Percentiles rank a stretch among this genome's conserved stretches.
These are phyloP conservation scores for Drosophila baimaii DNA, from an alignment of 1,140 invertebrate genomes.

Conservation along the genomic window DNA sequence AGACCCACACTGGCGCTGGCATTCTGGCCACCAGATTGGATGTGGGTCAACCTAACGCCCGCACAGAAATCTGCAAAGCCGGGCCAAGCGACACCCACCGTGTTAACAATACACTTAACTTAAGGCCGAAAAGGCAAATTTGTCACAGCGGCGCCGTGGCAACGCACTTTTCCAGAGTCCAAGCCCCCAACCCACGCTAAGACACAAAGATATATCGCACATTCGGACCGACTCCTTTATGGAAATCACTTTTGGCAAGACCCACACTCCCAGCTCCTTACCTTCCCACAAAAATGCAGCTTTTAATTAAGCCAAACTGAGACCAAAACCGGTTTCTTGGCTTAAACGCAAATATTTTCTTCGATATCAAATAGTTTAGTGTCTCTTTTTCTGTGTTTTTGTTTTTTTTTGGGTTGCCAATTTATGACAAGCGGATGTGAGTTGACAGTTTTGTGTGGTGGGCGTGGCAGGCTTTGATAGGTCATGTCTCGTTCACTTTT, in stretches of 20 bases:
- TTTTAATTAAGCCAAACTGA: constrained; percentile 65
- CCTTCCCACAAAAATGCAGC: constrained; percentile 20
- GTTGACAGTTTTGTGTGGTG: constrained; percentile 61
- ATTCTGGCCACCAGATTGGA: constrained; percentile 47
- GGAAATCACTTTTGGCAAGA: constrained; percentile 59
- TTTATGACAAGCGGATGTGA: constrained; percentile 77
- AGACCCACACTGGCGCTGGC: constrained; percentile 56
- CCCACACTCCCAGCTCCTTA: constrained; percentile 31
- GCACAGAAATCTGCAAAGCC: constrained; percentile 46
- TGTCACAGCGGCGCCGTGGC: constrained; percentile 63
- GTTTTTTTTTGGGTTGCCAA: constrained; percentile 30
- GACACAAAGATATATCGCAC: constrained; percentile 18
- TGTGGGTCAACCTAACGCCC: constrained; percentile 79
- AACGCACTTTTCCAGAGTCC: constrained; percentile 66
- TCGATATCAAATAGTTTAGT: constrained; percentile 32
- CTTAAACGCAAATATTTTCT: constrained; percentile 54
- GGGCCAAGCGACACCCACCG: constrained; percentile 58
- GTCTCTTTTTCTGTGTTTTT: no score
- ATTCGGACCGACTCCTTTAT: constrained; percentile 31
- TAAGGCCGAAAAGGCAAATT: constrained; percentile 63
- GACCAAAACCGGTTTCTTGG: constrained; percentile 54
- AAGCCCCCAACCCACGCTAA: constrained; percentile 31
- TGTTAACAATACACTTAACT: constrained; percentile 61
- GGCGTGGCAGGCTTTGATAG: constrained; percentile 62
- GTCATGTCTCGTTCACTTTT: constrained; percentile 18